These are phyloP conservation scores for Opisthograptis luteolata DNA, from an alignment of 2,888 invertebrate genomes.

Conservation along the genomic window DNA sequence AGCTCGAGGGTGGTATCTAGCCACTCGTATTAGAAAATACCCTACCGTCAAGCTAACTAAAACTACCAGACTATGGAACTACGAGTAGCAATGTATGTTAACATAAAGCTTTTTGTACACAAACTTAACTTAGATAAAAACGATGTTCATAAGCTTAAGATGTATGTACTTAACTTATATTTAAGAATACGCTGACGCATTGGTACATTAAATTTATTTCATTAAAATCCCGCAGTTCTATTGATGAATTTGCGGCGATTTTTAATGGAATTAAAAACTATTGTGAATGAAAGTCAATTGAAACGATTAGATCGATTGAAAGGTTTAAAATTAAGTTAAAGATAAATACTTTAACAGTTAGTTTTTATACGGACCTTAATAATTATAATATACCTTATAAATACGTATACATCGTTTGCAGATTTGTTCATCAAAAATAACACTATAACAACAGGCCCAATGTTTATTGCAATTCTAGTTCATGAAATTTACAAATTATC, in stretches of 20 bases:
- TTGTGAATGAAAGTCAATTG: constrained; percentile 44
- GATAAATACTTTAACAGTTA: constrained; percentile 27
- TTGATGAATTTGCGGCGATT: constrained; percentile 61
- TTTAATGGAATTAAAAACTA: constrained; percentile 37
- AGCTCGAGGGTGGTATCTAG: no score
- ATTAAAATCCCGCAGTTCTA: constrained; percentile 61
- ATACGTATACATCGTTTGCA: constrained; percentile 35
- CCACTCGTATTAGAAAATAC: no score
- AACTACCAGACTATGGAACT: no score
- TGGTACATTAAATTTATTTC: constrained; percentile 30
- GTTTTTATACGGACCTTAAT: constrained; percentile 31
- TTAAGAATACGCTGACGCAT: constrained; percentile 34
- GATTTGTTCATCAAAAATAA: constrained; percentile 15
- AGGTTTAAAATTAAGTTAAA: constrained; percentile 46
- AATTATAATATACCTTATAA: no score
- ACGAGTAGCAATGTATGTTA: no score
- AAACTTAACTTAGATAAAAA: constrained; percentile 6
- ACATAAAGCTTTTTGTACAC: no score
- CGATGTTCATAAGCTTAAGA: constrained; percentile 29
- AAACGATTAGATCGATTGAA: constrained; percentile 54
- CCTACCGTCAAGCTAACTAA: no score
- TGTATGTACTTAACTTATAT: constrained; percentile 25
- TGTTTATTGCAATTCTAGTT: constrained; percentile 2
- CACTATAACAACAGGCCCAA: constrained; percentile 11
- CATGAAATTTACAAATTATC: no score